These are phyloP conservation scores for Labeo calbasu DNA, from an alignment of 2,797 vertebrate genomes.

Conservation along the genomic window DNA sequence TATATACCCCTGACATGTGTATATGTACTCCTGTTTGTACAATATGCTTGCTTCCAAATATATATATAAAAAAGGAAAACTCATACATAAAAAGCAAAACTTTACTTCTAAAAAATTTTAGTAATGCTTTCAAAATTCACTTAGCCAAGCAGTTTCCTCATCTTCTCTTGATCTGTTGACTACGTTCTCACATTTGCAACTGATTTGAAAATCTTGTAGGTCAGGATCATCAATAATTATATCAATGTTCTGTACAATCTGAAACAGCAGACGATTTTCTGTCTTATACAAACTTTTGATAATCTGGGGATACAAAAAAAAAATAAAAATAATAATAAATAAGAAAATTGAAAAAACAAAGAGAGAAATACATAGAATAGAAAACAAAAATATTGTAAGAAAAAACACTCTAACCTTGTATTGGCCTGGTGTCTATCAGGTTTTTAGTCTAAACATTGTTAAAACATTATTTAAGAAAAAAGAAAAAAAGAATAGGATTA, in stretches of 20 bases:
- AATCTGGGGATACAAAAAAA: conserved; percentile 4
- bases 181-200: conserved; percentile 27
- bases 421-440: neutral
- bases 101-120: neutral
- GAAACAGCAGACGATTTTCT: neutral
- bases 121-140: conserved; percentile 26
- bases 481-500: too few relatives aligned
- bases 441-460: neutral
- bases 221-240: conserved; percentile 46
- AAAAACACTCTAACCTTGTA: neutral
- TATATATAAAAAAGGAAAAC: neutral
- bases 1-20: neutral
- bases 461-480: too few relatives aligned
- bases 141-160: conserved; percentile 52
- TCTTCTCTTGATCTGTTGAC: conserved; percentile 22
- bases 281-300: conserved; percentile 34
- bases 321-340: neutral
- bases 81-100: neutral
- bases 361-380: neutral
- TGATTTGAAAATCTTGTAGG: conserved; percentile 18
- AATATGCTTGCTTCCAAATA: neutral
- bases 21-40: neutral
- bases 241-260: conserved; percentile 36
- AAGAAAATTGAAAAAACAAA: too few relatives aligned
- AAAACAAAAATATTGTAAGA: neutral